Base-by-base conservation (phyloP, 2,113 vertebrate genomes). In the Sander lucioperca region DNA sequence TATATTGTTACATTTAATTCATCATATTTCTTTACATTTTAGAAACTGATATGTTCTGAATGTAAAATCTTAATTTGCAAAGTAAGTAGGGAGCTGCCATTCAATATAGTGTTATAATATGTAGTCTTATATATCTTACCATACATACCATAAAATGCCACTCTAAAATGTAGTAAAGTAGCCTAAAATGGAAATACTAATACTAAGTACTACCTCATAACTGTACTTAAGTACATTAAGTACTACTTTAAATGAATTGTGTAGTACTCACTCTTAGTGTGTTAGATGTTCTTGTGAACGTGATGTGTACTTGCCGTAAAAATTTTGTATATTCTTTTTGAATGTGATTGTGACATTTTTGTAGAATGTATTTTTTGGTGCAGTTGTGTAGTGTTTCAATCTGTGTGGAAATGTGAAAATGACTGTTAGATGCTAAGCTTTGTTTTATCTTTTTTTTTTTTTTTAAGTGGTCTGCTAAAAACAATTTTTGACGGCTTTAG, bases 401-500 rank as follows among this genome's bases (percentile, higher is more conserved):
- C 2, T 43, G 25, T 25, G 25, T 25, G 25, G 25, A 25, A 25
- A 2, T 39, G 14, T 39, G 25, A 25, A 25, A 21, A 53, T 21
- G 2, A 12, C 30, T n/a, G 5, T 63, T 63, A 7, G 19, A 15
- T 63, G 5, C 45, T 13, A 14, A 48, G 1, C 2, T 5, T 10
- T 45, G 30, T 1, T 4, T 33, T 12, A 53, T 23, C 12, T 18
- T 27, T 18, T 25, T 45, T 18, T 27, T 18, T 25, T 45, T 18
- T 13, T 2, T 54, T 6, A 9, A 69, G 1, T 15, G 12, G 6
- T 70, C 2, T 30, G 25, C 25, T 23, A n/a, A 19, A 25, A 58
- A 18, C 0, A 6, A 1, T 5, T 18, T 9, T 14, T 10, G 3
- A 51, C 18, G 4, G 6, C 1, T 3, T 1, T 11, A 3, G 9